A percentile compares a stretch with the other conserved stretches of the same genome.
These are phyloP conservation scores for Scaeva pyrastri DNA, from an alignment of 2,888 invertebrate genomes.

Conservation along the genomic window DNA sequence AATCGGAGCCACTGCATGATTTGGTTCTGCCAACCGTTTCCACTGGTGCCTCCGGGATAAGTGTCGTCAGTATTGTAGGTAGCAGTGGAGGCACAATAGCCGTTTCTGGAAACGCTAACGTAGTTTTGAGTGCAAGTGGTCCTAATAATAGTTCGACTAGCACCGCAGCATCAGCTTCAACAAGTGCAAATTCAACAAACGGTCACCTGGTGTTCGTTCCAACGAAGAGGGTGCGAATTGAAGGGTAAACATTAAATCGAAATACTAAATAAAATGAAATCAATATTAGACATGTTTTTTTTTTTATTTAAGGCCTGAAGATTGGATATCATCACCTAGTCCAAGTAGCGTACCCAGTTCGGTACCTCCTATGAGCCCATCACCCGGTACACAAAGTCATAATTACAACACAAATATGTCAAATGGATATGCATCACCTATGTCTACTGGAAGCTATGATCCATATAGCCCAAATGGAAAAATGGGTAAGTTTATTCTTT, in stretches of 20 bases:
- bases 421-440: slow-evolving; percentile 93
- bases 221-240: slow-evolving; percentile 85
- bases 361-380: slow-evolving; percentile 88
- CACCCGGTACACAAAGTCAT: slow-evolving; percentile 86
- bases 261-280: not conserved
- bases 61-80: slow-evolving; percentile 63
- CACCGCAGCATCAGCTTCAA: slow-evolving; percentile 74
- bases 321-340: slow-evolving; percentile 88
- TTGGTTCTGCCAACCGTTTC: slow-evolving; percentile 76
- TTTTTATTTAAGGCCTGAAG: slow-evolving; percentile 83
- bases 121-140: slow-evolving; percentile 55
- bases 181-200: slow-evolving; percentile 82
- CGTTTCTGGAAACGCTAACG: slow-evolving; percentile 60
- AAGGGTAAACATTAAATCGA: slow-evolving; percentile 80
- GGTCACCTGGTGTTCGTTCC: slow-evolving; percentile 82
- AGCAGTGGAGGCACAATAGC: slow-evolving; percentile 52
- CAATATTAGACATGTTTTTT: not conserved
- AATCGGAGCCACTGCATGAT: slow-evolving; percentile 83
- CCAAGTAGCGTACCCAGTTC: slow-evolving; percentile 86
- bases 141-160: slow-evolving; percentile 55
- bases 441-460: slow-evolving; percentile 95
- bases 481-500: slow-evolving; percentile 88
- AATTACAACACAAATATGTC: slow-evolving; percentile 83
- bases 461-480: slow-evolving; percentile 95
- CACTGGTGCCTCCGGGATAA: slow-evolving; percentile 69